Conservation (phyloP, 1,140 invertebrate species). For the Acromyrmex charruanus region DNA sequence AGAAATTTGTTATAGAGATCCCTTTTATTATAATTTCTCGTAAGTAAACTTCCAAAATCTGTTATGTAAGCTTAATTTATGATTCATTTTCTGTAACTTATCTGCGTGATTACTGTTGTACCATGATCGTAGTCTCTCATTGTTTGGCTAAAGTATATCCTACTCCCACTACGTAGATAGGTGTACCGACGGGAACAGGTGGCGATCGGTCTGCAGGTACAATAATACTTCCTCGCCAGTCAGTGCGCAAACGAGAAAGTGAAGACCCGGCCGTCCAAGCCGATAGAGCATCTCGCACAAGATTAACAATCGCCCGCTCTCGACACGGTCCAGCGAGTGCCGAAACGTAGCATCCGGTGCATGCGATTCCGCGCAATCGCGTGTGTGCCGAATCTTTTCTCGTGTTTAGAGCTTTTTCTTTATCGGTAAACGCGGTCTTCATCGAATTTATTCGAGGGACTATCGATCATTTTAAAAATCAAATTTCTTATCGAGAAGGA, state of each 20-base stretch:
- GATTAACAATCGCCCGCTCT: constrained; percentile 33
- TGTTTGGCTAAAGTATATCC: constrained; percentile 49
- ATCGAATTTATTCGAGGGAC: not conserved
- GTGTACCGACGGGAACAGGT: constrained; percentile 70
- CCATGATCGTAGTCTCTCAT: constrained; percentile 33
- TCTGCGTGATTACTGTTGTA: constrained; percentile 31
- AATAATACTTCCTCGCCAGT: constrained; percentile 69
- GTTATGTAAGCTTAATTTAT: not conserved
- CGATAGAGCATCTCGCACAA: not conserved
- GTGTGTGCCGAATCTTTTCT: not conserved
- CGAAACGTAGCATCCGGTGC: constrained; percentile 22
- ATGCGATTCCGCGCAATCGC: constrained; percentile 13
- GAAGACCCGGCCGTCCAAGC: constrained; percentile 60
- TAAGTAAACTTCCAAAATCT: constrained; percentile 2
- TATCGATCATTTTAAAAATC: not conserved
- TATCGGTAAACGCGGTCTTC: not conserved
- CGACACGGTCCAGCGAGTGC: constrained; percentile 25
- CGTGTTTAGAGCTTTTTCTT: too few species aligned
- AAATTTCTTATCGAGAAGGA: not conserved
- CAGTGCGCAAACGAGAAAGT: constrained; percentile 76
- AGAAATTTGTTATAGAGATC: not conserved
- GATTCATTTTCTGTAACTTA: constrained; percentile 12
- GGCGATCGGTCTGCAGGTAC: constrained; percentile 71
- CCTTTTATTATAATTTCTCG: not conserved
- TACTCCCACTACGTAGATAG: constrained; percentile 70